These are phyloP conservation scores for Aphrophora alni DNA, from an alignment of 2,888 invertebrate genomes.

Conservation along the genomic window DNA sequence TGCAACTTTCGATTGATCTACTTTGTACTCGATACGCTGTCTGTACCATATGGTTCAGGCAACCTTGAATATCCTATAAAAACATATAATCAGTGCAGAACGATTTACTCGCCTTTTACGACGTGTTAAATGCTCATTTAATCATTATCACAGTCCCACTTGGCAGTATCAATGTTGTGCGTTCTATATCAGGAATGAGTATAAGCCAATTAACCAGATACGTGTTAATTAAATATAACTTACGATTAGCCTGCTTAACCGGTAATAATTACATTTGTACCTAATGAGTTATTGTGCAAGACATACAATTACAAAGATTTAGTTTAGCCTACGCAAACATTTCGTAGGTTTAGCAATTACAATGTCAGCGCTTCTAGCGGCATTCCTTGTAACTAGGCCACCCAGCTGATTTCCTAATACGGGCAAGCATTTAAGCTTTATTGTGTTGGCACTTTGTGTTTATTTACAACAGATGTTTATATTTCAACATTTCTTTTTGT, in stretches of 20 bases:
- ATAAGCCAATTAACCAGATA: no score
- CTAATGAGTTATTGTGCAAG: no score
- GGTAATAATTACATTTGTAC: no score
- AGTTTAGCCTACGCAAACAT: neutral
- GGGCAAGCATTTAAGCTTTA: neutral
- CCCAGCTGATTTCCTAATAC: neutral
- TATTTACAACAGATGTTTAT: neutral
- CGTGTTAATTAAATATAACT: no score
- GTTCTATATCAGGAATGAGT: no score
- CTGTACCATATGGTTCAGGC: neutral
- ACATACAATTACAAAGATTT: no score
- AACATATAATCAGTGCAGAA: neutral
- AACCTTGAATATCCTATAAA: neutral
- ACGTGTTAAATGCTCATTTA: neutral
- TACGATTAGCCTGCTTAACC: no score
- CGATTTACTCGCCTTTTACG: neutral
- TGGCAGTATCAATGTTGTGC: no score
- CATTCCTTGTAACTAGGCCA: neutral
- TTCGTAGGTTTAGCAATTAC: neutral
- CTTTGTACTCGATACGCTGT: neutral
- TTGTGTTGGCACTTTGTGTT: neutral
- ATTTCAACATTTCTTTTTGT: no score
- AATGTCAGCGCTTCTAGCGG: neutral
- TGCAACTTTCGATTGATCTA: neutral
- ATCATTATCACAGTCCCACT: neutral